A percentile compares a stretch with the other conserved stretches of the same genome.
Conservation (phyloP, 2,113 vertebrate species). For the Dicaeum eximium region DNA sequence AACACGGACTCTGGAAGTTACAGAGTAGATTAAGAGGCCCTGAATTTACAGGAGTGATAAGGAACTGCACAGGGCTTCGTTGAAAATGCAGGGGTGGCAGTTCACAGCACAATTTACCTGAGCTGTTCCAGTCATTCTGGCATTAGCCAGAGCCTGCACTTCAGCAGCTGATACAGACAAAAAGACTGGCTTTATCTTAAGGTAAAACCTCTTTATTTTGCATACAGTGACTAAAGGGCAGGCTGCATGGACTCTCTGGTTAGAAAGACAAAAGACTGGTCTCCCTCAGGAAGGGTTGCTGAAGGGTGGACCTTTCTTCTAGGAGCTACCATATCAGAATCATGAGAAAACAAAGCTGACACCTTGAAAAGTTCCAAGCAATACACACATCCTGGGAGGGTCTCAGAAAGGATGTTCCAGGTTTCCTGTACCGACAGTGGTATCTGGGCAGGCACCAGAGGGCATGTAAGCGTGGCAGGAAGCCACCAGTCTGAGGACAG, state of each 20-base stretch:
- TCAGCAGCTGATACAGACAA: background rate
- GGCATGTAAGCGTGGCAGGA: background rate
- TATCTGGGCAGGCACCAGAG: background rate
- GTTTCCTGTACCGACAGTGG: background rate
- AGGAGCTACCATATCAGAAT: background rate
- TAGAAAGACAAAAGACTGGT: background rate
- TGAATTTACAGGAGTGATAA: background rate
- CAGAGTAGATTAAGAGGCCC: background rate
- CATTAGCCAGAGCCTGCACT: background rate
- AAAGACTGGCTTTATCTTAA: background rate
- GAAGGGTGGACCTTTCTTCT: background rate
- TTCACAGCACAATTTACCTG: background rate
- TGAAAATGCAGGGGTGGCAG: background rate
- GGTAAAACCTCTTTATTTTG: background rate
- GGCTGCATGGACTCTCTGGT: background rate
- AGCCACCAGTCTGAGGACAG: background rate
- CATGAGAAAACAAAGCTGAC: background rate
- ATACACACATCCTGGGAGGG: constrained; percentile 16
- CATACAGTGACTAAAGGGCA: background rate
- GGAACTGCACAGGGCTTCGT: rapidly evolving
- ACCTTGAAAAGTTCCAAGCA: constrained; percentile 12
- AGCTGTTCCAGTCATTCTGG: background rate
- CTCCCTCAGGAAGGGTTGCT: background rate
- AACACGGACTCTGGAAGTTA: background rate
- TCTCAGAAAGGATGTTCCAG: background rate